These are phyloP conservation scores for Spialia ferax DNA, from an alignment of 2,888 invertebrate species.

Conservation along the genomic window DNA sequence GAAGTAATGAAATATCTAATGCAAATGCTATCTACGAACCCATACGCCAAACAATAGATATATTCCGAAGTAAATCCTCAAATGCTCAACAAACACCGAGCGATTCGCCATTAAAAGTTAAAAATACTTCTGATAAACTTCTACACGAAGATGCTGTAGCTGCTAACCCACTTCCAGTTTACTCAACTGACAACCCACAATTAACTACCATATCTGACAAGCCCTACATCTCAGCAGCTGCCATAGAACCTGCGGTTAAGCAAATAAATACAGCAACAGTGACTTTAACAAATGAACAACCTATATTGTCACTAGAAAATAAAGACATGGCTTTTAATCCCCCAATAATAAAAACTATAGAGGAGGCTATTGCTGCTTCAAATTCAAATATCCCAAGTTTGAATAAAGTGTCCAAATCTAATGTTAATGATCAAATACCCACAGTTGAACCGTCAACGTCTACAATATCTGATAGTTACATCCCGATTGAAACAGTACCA, in stretches of 20 bases:
- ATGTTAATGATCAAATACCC: not conserved
- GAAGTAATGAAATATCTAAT: not conserved
- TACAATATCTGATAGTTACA: not conserved
- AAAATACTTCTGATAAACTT: not conserved
- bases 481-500: not conserved
- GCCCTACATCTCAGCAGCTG: not conserved
- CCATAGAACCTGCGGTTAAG: not conserved
- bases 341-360: not conserved
- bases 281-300: not conserved
- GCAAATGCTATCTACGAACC: not conserved
- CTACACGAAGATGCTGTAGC: not conserved
- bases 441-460: not conserved
- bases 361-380: constrained; percentile 1
- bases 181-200: not conserved
- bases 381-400: not conserved
- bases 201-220: not conserved
- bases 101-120: not conserved
- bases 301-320: not conserved
- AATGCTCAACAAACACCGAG: not conserved
- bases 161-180: constrained; percentile 27
- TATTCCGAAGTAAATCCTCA: not conserved
- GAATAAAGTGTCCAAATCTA: not conserved
- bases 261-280: not conserved
- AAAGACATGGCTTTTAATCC: not conserved
- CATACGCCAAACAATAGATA: not conserved